Conservation (phyloP, 1,140 invertebrate genomes). For the Drosophila ogumai region DNA sequence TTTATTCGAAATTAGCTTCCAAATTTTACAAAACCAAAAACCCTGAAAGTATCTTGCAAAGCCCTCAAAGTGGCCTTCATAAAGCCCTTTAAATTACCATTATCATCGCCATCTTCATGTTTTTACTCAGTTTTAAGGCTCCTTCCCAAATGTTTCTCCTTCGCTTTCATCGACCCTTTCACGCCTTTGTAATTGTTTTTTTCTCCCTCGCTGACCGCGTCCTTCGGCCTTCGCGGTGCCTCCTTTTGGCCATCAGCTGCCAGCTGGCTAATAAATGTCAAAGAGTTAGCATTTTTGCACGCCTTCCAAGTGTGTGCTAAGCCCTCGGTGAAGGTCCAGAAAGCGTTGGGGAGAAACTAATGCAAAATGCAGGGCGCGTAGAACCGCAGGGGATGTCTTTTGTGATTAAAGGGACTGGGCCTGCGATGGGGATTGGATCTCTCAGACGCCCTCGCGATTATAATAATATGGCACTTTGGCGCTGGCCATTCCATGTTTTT, state of each 20-base stretch:
- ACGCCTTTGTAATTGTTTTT: conserved; percentile 66
- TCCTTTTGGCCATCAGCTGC: conserved; percentile 53
- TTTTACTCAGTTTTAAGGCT: conserved; percentile 5
- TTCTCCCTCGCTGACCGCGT: conserved; percentile 46
- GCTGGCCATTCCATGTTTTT: conserved; percentile 27
- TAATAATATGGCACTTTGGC: conserved; percentile 75
- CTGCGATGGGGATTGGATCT: conserved; percentile 1
- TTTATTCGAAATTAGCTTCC: neutral
- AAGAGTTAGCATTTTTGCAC: conserved; percentile 74
- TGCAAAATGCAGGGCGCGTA: conserved; percentile 42
- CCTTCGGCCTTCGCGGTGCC: conserved; percentile 22
- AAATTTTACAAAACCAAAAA: neutral
- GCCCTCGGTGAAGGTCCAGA: conserved; percentile 51
- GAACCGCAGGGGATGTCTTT: conserved; percentile 34
- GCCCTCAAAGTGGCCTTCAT: neutral
- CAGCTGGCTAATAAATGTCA: conserved; percentile 80
- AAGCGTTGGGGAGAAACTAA: conserved; percentile 20
- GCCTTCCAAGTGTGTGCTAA: conserved; percentile 66
- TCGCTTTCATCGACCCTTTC: conserved; percentile 24
- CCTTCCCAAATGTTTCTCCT: conserved; percentile 18
- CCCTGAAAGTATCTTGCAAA: neutral
- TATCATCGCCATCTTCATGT: conserved; percentile 24
- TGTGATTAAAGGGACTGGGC: conserved; percentile 28
- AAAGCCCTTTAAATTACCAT: conserved; percentile 30
- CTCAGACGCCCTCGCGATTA: conserved; percentile 62